Conservation (phyloP, 2,797 vertebrate genomes). For the Malacoctenus gilli region DNA sequence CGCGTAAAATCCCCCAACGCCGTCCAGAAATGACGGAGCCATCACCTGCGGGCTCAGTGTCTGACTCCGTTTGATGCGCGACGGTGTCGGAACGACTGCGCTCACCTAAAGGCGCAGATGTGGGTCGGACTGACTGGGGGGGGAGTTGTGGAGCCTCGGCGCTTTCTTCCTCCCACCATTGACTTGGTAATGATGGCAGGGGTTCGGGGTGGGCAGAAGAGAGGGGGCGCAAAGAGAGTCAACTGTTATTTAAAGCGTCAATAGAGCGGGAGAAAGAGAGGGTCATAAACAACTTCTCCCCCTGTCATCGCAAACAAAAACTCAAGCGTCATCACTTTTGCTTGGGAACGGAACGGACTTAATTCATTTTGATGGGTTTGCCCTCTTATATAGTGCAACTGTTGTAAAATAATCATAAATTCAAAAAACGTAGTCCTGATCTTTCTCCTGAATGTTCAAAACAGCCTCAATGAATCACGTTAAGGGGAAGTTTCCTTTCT, state of each 20-base stretch:
- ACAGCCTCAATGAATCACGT: too few species aligned
- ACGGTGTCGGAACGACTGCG: conserved; percentile 22
- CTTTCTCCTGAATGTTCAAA: too few species aligned
- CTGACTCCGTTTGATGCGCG: conserved; percentile 4
- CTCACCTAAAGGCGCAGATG: conserved; percentile 59
- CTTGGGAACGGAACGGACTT: too few species aligned
- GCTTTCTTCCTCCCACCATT: conserved; percentile 53
- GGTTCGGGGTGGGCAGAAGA: conserved; percentile 11
- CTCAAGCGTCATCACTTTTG: too few species aligned
- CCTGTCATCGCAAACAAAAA: not conserved
- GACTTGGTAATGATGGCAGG: conserved; percentile 63
- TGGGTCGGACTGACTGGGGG: conserved; percentile 35
- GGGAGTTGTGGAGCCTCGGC: conserved; percentile 21
- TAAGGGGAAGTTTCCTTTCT: too few species aligned
- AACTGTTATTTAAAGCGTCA: conserved; percentile 43
- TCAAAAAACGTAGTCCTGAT: too few species aligned
- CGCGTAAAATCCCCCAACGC: conserved; percentile 9
- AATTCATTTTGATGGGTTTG: too few species aligned
- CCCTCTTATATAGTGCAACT: too few species aligned
- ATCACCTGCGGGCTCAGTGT: conserved; percentile 30
- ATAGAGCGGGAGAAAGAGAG: conserved; percentile 5
- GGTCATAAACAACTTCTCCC: not conserved
- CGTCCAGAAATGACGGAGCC: conserved; percentile 27
- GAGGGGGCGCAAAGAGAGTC: conserved; percentile 19
- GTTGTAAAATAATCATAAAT: too few species aligned